Percentiles rank a stretch among this genome's conserved stretches.
These are phyloP conservation scores for Gymnorhina tibicen DNA, from an alignment of 2,113 vertebrate genomes.

Conservation along the genomic window DNA sequence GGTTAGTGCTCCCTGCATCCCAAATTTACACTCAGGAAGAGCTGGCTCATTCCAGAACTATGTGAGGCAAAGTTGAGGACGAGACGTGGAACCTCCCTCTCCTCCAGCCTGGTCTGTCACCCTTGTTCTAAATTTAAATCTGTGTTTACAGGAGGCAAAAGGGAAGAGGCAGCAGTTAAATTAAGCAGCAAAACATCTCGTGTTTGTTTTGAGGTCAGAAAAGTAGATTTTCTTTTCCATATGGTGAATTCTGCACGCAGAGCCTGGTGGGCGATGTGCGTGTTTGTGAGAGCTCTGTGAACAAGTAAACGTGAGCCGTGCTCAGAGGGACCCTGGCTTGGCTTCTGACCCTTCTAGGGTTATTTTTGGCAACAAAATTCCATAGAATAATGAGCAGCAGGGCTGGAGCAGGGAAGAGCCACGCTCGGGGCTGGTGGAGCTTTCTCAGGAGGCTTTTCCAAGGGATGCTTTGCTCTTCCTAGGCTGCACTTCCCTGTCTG, in stretches of 20 bases:
- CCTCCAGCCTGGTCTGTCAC: neutral
- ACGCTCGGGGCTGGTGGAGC: neutral
- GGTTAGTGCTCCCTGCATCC: neutral
- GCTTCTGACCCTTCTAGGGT: neutral
- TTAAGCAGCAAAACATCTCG: neutral
- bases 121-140: neutral
- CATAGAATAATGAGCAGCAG: neutral
- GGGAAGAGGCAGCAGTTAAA: neutral
- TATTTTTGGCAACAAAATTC: slow-evolving; percentile 35
- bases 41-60: neutral
- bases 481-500: neutral
- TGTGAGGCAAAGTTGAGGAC: slow-evolving; percentile 12
- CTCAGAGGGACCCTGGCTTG: neutral
- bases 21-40: neutral
- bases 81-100: neutral
- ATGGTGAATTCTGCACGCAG: neutral
- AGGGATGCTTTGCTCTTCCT: neutral
- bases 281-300: neutral
- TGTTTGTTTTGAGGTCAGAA: neutral
- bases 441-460: neutral
- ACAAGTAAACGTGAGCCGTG: neutral
- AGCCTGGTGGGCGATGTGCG: neutral
- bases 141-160: neutral
- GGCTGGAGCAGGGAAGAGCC: neutral
- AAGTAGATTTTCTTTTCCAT: neutral